Percentiles rank a stretch among this genome's conserved stretches.
These are phyloP conservation scores for Heliconius congener DNA, from an alignment of 1,140 invertebrate genomes.

Conservation along the genomic window DNA sequence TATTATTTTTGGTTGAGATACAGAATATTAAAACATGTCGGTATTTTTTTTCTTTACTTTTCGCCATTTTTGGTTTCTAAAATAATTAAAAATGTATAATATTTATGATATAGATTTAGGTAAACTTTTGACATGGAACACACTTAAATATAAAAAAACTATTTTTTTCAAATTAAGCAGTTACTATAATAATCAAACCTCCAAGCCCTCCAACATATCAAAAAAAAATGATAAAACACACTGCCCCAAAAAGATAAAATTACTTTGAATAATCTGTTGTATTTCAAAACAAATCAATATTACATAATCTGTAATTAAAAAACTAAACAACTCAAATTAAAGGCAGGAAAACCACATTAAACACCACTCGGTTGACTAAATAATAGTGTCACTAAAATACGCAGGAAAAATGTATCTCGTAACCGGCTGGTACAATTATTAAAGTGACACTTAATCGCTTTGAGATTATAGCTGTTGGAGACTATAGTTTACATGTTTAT, in stretches of 20 bases:
- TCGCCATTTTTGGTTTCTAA: not conserved
- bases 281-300: conserved; percentile 4
- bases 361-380: conserved; percentile 23
- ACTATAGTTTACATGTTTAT: not conserved
- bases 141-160: too few relatives aligned
- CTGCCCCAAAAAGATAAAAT: not conserved
- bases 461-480: conserved; percentile 24
- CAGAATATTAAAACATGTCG: too few relatives aligned
- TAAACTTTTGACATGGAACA: too few relatives aligned
- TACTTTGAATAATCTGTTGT: not conserved
- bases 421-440: conserved; percentile 20
- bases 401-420: conserved; percentile 12
- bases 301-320: conserved; percentile 8
- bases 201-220: too few relatives aligned
- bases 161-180: too few relatives aligned
- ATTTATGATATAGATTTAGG: too few relatives aligned
- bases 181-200: too few relatives aligned
- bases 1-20: too few relatives aligned
- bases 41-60: not conserved
- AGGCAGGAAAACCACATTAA: conserved; percentile 4
- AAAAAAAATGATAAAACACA: too few relatives aligned
- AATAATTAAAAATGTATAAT: not conserved
- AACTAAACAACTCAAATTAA: conserved; percentile 10
- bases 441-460: conserved; percentile 22
- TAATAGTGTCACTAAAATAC: conserved; percentile 24